phyloP scores from a whole-genome alignment of 2,797 vertebrate species.

The Heterohyrax brucei region DNA sequence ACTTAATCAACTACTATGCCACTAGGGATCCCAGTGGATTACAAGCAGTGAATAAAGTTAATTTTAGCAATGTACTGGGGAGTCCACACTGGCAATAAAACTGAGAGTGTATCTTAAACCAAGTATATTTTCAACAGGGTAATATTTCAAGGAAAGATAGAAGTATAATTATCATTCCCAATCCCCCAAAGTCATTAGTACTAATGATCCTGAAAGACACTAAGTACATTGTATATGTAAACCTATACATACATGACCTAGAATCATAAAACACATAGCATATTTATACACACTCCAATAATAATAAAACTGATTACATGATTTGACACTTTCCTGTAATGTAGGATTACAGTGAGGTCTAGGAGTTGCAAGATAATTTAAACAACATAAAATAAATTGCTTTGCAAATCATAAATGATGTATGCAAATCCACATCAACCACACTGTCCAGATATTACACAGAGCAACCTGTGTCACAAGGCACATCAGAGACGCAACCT shows the following conservation, averaged over 20 bases:
- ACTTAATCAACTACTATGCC: too few species aligned
- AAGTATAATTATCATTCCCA: neutral
- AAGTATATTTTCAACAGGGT: neutral
- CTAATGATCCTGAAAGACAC: slow-evolving; percentile 1
- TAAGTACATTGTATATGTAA: neutral
- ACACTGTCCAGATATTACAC: neutral
- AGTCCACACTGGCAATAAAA: neutral
- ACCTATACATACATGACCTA: neutral
- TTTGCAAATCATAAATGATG: slow-evolving; percentile 3
- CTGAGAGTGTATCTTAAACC: neutral
- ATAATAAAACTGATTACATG: neutral
- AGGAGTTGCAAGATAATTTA: neutral
- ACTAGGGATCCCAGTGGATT: neutral
- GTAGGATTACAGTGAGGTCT: neutral
- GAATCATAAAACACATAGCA: neutral
- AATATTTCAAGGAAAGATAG: neutral
- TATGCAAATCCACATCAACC: neutral
- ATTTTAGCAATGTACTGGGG: neutral
- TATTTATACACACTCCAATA: neutral
- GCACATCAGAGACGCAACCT: neutral
- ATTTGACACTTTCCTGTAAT: slow-evolving; percentile 3
- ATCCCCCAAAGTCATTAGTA: neutral
- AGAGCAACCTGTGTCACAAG: neutral
- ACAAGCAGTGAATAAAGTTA: neutral
- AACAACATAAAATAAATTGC: slow-evolving; percentile 1